Evolutionary conservation across 1,140 invertebrate genomes (phyloP), one percentile per base, ranked within the genome.

Genomic region (Conus betulinus): DNA sequence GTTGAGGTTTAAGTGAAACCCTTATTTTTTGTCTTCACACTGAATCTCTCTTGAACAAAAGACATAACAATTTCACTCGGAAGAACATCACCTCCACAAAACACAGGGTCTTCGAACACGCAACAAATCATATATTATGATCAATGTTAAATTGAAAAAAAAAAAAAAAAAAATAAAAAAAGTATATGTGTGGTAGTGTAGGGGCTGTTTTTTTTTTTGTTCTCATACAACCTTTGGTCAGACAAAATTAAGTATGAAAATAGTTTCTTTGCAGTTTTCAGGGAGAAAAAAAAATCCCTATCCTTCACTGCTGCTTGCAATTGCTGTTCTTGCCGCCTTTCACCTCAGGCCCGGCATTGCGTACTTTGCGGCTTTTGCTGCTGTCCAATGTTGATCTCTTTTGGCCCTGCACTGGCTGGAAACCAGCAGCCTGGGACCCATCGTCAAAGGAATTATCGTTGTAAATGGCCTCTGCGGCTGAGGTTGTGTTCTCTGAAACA

Each of bases 361-460:
- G 87, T 83, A 76, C 67, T 25, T 88, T 91, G 85, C 89, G 25
- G 57, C 86, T 91, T 51, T 83, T 86, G 25, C 82, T 17, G 81
- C 87, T 91, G 76, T 93, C 92, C 60, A 88, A 52, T 23, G 89
- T 89, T 84, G 90, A 91, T 71, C 93, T 91, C 88, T 90, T 90
- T 82, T 94, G 93, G 88, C 93, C 93, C 91, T 94, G 93, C n/a
- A 94, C 93, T 57, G 93, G 93, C 87, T 92, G 90, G 74, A 76
- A 87, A 13, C 71, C n/a, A 4, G 71, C 90, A 6, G 87, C 85
- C 52, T 85, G 83, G n/a, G 88, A 81, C 10, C 84, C 88, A 27
- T 89, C 89, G 17, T 87, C 85, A 7, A 87, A 87, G 85, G 89
- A 92, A 86, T 85, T 91, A 15, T 91, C 91, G 88, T 89, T 87